Percentiles rank a stretch among this genome's conserved stretches.
These are phyloP conservation scores for Amphiprion ocellaris DNA, from an alignment of 2,113 vertebrate genomes.

Conservation along the genomic window DNA sequence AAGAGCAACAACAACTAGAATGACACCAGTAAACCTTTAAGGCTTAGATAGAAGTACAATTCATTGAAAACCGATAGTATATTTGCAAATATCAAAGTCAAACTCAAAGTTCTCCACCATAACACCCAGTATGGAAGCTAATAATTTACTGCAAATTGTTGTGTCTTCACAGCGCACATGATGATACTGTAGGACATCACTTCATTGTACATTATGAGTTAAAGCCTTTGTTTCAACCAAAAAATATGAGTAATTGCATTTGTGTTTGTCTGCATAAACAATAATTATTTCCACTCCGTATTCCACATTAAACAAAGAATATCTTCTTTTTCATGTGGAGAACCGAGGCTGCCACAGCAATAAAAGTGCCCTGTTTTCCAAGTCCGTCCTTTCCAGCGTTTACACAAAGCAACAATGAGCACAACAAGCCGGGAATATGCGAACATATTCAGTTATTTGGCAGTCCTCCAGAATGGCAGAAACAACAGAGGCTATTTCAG, in stretches of 20 bases:
- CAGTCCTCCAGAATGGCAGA: constrained; percentile 58
- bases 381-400: constrained; percentile 24
- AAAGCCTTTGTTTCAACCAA: constrained; percentile 23
- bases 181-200: constrained; percentile 6
- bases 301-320: constrained; percentile 52
- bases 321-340: constrained; percentile 52
- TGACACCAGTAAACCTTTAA: no score
- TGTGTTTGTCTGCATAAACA: constrained; percentile 38
- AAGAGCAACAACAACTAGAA: no score
- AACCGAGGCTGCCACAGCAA: constrained; percentile 19
- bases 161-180: constrained; percentile 13
- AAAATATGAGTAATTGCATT: constrained; percentile 33
- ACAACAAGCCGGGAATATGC: constrained; percentile 48
- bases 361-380: constrained; percentile 27
- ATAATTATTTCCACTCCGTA: constrained; percentile 38
- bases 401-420: constrained; percentile 55
- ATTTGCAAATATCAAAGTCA: neutral
- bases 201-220: constrained; percentile 23
- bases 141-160: neutral
- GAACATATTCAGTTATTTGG: constrained; percentile 66
- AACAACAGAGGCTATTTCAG: constrained; percentile 67
- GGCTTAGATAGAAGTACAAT: no score
- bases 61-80: neutral
- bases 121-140: neutral
- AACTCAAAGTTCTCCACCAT: no score